Evolutionary conservation across 2,113 vertebrate species (phyloP), one percentile per base, ranked within the genome.

Genomic region (Mirounga angustirostris): DNA sequence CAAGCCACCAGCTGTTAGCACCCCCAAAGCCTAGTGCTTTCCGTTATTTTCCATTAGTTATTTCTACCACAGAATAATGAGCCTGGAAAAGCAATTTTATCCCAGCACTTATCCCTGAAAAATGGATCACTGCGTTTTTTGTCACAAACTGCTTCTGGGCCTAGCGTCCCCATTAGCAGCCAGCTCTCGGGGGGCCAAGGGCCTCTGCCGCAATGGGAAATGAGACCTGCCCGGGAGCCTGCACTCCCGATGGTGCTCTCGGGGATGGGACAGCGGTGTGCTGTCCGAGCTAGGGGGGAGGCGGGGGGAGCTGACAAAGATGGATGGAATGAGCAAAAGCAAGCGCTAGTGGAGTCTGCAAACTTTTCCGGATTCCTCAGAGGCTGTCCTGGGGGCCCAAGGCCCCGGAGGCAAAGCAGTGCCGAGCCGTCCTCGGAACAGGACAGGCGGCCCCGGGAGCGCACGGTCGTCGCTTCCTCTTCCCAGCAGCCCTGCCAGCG

Each of bases 361-460:
- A 54, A 52, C 15, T 52, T 86, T 54, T 65, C 94, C 19, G 0
- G 80, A n/a, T 52, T 59, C 24, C 58, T 80, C 50, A 1, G 7
- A 19, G 73, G 84, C 93, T 87, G 58, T 94, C 86, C 74, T 9
- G 3, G 22, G 1, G 4, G 85, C 30, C 2, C 0, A 0, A 79
- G 84, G 46, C 74, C 97, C 73, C 74, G 43, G 91, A 91, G 83
- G 95, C 95, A 52, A 46, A 88, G 95, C 85, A 30, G 61, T 4
- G 80, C 95, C 79, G 5, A 11, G 52, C 2, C 63, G 46, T 74
- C 92, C 83, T 19, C 69, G 18, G 22, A 26, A 22, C 13, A 26
- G 80, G 52, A 28, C n/a, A n/a, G 87, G 40, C 0, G 2, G 76
- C 4, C 33, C 90, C 40, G 3, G 79, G 40, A 46, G 43, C 36